Evolutionary conservation across 1,140 invertebrate species (phyloP).

Genomic region (Hylaeus anthracinus): DNA sequence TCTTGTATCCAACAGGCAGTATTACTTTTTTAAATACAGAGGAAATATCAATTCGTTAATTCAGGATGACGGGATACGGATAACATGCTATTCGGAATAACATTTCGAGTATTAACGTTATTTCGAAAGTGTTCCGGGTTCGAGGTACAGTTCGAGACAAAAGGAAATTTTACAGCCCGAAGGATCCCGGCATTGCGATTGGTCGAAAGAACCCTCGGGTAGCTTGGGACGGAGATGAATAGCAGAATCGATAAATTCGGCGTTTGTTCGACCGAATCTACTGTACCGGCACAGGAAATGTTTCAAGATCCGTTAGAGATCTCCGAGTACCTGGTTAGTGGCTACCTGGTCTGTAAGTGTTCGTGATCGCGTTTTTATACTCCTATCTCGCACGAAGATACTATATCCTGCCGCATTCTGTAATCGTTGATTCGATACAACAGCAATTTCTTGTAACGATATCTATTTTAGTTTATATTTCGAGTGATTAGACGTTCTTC

Average conservation of each 20-base stretch:
- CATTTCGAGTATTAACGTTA: background rate
- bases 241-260: slow-evolving; percentile 39
- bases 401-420: background rate
- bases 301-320: background rate
- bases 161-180: slow-evolving; percentile 15
- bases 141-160: background rate
- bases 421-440: slow-evolving; percentile 15
- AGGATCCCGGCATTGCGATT: background rate
- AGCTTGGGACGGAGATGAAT: background rate
- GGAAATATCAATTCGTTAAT: too few species aligned
- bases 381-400: background rate
- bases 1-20: too few species aligned
- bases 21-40: too few species aligned
- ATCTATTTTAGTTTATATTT: slow-evolving; percentile 22
- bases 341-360: background rate
- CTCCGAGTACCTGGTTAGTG: background rate
- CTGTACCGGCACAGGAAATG: background rate
- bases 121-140: background rate
- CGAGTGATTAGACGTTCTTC: background rate
- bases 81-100: background rate
- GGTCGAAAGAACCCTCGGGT: background rate
- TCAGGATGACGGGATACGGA: too few species aligned
- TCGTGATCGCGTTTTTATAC: background rate
- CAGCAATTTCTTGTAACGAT: slow-evolving; percentile 5
- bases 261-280: slow-evolving; percentile 13